Conservation (phyloP, 1,140 invertebrate species). For the Elymnias hypermnestra region DNA sequence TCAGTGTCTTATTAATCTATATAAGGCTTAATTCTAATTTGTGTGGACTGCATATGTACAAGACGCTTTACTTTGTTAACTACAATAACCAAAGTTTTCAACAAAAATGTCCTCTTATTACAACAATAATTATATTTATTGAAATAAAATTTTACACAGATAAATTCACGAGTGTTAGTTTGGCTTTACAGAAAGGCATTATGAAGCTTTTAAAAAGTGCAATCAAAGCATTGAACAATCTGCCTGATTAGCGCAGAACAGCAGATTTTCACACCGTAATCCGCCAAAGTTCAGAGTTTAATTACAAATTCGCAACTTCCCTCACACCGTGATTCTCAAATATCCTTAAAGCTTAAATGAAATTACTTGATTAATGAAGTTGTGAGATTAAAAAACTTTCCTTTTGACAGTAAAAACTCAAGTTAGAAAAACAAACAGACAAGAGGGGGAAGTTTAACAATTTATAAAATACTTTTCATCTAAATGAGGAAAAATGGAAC, state of each 20-base stretch:
- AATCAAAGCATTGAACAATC: neutral
- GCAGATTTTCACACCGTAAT: neutral
- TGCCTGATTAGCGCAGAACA: neutral
- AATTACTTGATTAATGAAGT: constrained; percentile 5
- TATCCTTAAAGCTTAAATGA: neutral
- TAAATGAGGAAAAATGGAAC: neutral
- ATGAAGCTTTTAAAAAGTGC: no score
- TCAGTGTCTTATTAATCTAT: no score
- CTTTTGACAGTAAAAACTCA: neutral
- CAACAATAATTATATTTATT: no score
- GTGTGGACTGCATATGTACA: no score
- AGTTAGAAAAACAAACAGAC: neutral
- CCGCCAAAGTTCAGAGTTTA: neutral
- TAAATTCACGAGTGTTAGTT: no score
- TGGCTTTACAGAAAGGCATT: no score
- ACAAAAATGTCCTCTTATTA: no score
- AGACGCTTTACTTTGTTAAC: no score
- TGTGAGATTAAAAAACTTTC: constrained; percentile 5
- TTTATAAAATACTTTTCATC: constrained; percentile 1
- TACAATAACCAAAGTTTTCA: no score
- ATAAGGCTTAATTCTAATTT: no score
- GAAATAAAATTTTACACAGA: no score
- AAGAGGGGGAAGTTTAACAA: neutral
- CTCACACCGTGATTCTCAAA: neutral
- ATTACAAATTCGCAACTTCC: neutral